A percentile compares a stretch with the other conserved stretches of the same genome.
phyloP scores from a whole-genome alignment of 2,797 vertebrate species.

The Bufotes viridis region DNA sequence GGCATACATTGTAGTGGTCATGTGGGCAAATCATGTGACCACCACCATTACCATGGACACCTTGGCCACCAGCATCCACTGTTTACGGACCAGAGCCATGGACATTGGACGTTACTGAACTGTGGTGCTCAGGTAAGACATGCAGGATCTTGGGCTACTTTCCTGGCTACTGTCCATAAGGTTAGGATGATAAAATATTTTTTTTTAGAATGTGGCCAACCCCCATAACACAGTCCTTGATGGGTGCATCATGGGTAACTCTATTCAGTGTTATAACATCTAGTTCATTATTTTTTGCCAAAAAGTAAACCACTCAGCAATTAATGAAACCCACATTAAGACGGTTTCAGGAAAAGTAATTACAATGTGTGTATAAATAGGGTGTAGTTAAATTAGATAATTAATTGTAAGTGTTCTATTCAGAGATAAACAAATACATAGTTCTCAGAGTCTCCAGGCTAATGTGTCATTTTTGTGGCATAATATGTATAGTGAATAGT shows the following conservation, averaged over 20 bases:
- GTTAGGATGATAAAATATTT: too few relatives aligned
- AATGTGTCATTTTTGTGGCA: slow-evolving; percentile 39
- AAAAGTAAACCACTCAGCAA: slow-evolving; percentile 34
- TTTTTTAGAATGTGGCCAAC: too few relatives aligned
- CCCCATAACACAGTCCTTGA: neutral
- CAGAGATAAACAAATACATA: slow-evolving; percentile 1
- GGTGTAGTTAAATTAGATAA: slow-evolving; percentile 19
- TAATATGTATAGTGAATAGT: neutral
- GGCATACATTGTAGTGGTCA: too few relatives aligned
- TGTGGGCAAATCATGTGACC: too few relatives aligned
- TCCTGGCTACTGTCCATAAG: too few relatives aligned
- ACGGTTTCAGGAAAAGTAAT: slow-evolving; percentile 45
- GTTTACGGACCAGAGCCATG: too few relatives aligned
- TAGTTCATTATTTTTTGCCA: slow-evolving; percentile 31
- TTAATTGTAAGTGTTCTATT: slow-evolving; percentile 24
- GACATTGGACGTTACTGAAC: too few relatives aligned
- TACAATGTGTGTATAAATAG: slow-evolving; percentile 50
- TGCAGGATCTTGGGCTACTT: too few relatives aligned
- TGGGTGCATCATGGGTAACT: neutral
- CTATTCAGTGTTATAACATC: neutral
- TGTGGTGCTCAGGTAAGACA: too few relatives aligned
- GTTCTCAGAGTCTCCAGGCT: neutral
- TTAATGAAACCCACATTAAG: slow-evolving; percentile 27
- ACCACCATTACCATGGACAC: too few relatives aligned
- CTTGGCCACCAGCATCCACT: too few relatives aligned